A percentile compares a stretch with the other conserved stretches of the same genome.
phyloP scores from a whole-genome alignment of 2,113 vertebrate species.

The Fulica atra region DNA sequence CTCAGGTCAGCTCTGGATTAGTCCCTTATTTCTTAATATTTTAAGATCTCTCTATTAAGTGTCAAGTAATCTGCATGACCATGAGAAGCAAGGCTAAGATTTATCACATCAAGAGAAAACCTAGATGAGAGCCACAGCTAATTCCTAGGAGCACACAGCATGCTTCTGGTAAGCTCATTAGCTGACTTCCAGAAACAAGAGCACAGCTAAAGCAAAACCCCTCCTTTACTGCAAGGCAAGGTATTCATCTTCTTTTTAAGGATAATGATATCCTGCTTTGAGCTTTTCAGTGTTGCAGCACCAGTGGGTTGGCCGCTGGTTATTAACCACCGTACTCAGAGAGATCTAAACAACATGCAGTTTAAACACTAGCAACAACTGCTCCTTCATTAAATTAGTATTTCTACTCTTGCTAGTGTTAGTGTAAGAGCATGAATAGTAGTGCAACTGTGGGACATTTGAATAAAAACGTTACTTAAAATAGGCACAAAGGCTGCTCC shows the following conservation, averaged over 20 bases:
- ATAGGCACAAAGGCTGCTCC: slow-evolving; percentile 49
- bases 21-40: neutral
- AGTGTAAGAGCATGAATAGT: slow-evolving; percentile 25
- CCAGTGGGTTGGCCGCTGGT: slow-evolving; percentile 14
- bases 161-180: slow-evolving; percentile 37
- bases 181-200: slow-evolving; percentile 42
- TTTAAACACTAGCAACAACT: neutral
- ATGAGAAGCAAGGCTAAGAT: neutral
- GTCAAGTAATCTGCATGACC: neutral
- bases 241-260: slow-evolving; percentile 47
- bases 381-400: slow-evolving; percentile 9
- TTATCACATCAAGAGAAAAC: slow-evolving; percentile 18
- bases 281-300: slow-evolving; percentile 8
- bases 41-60: neutral
- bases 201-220: neutral
- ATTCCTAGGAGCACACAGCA: slow-evolving; percentile 17
- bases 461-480: slow-evolving; percentile 60
- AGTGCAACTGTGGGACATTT: slow-evolving; percentile 33
- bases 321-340: slow-evolving; percentile 15
- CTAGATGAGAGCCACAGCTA: neutral
- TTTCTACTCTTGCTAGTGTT: neutral
- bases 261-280: slow-evolving; percentile 51
- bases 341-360: slow-evolving; percentile 16
- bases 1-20: neutral
- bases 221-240: slow-evolving; percentile 11